Evolutionary conservation across 2,113 vertebrate genomes (phyloP), one percentile per base, ranked within the genome.

Genomic region (Cryptomyrus ogoouensis): DNA sequence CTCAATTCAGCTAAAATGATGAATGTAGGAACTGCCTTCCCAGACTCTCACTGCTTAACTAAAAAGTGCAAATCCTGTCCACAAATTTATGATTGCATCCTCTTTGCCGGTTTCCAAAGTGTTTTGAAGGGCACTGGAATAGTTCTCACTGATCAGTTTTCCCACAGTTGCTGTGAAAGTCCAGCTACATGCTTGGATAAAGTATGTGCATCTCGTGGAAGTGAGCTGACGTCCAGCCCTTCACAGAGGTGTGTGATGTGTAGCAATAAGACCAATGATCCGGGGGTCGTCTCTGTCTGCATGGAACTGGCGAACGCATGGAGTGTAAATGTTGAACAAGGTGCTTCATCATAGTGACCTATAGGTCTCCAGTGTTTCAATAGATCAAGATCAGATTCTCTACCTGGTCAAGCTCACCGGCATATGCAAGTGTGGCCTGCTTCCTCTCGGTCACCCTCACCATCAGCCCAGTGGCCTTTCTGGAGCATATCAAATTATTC

Each of bases 31-130:
- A 3, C 85, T 87, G 85, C n/a, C 35, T 84, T 87, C 24, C 85
- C 50, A 27, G n/a, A 49, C 50, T 53, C 85, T 87, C 49, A 35
- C 10, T 87, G 15, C 49, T n/a, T 21, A 50, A 87, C 47, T 52
- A 53, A 87, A 52, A 87, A 87, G 85, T 52, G 85, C 85, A 87
- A 87, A 52, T 87, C 85, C 42, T 35, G 49, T 46, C 49, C 21
- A 87, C 49, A 52, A 87, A 52, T 52, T 49, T 87, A 87, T 87
- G 84, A 87, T 87, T 52, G 35, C 47, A 50, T 53, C 85, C 50
- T 53, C 50, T 53, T 52, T 35, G 85, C 47, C 0, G n/a, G 39
- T 87, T 31, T 87, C 85, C 19, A 87, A 56, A 50, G 24, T 47
- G 24, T 87, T 87, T 56, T 87, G 49, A 87, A 87, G 85, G 49